Percentiles rank a stretch among this genome's conserved stretches.
phyloP scores from a whole-genome alignment of 2,797 vertebrate genomes.

The Poeciliopsis paucimaculata region DNA sequence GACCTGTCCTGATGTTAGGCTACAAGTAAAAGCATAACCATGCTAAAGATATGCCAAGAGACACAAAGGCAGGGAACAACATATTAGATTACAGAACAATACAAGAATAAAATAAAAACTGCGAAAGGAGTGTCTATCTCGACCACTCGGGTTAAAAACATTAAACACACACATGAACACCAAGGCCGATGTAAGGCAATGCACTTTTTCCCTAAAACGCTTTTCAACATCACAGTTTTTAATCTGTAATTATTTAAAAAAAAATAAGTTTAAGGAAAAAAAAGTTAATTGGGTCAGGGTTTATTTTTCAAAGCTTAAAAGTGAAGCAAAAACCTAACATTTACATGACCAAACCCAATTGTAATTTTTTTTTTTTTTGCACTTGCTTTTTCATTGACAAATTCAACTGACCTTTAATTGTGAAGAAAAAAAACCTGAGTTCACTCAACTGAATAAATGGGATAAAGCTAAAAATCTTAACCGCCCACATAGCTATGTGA shows the following conservation, averaged over 20 bases:
- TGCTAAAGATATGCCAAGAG: not conserved
- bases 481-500: constrained; percentile 13
- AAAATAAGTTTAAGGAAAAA: constrained; percentile 12
- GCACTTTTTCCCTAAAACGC: constrained; percentile 24
- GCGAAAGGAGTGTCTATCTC: constrained; percentile 34
- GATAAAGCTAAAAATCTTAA: constrained; percentile 55
- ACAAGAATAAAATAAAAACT: not conserved
- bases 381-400: constrained; percentile 29
- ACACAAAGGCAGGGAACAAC: constrained; percentile 8
- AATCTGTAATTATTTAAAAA: too few relatives aligned
- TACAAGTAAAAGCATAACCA: not conserved
- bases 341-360: constrained; percentile 14
- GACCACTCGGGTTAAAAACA: constrained; percentile 59
- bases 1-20: not conserved
- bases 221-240: constrained; percentile 6
- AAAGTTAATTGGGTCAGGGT: constrained; percentile 21
- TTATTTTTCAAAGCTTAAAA: constrained; percentile 17
- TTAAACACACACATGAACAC: constrained; percentile 46
- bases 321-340: constrained; percentile 23
- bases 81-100: constrained; percentile 17
- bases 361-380: constrained; percentile 14
- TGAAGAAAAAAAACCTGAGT: constrained; percentile 50
- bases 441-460: constrained; percentile 58
- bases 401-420: constrained; percentile 29
- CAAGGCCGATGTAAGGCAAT: constrained; percentile 61